Base-by-base conservation (phyloP, 2,797 vertebrate genomes). In the Sciaenops ocellatus region DNA sequence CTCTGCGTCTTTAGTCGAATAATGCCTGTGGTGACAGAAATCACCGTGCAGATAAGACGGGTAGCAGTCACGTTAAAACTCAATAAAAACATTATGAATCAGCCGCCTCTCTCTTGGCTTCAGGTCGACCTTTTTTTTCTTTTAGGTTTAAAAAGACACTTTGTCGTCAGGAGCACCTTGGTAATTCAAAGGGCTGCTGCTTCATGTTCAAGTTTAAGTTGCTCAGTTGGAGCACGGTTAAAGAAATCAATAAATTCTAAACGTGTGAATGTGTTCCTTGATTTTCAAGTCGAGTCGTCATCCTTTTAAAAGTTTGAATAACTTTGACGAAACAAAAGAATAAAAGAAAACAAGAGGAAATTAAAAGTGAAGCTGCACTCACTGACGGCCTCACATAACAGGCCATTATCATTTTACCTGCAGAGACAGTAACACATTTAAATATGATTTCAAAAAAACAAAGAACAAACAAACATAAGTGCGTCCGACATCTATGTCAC, bases 21-120 rank as follows among this genome's bases (percentile, higher is more conserved):
- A 24, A 20, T 9, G 5, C 38, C 56, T 3, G n/a, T 42, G 6
- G 41, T 46, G 42, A 61, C 69, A 8, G 13, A 28, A 12, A 17
- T 38, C 44, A 65, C 61, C n/a, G 48, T 47, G 41, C n/a, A 69
- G 74, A 62, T 48, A n/a, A 55, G 44, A 63, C 68, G 50, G 63
- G 54, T 20, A 55, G 63, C 48, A 72, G 54, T 61, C 63, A 38
- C 28, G 47, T 73, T 79, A 42, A 68, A 73, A 16, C 34, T 60
- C 26, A 16, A 52, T n/a, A 11, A 61, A 73, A 54, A 59, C 44
- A 66, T 13, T 47, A 46, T 52, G 17, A 34, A 62, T 62, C 51
- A 48, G 54, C 24, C 5, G 55, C 28, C 67, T 34, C 34, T 62
- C 54, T 59, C 24, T 59, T 56, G 42, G 62, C 50, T 44, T 4